phyloP scores from a whole-genome alignment of 2,113 vertebrate genomes.

The Amphiprion ocellaris region DNA sequence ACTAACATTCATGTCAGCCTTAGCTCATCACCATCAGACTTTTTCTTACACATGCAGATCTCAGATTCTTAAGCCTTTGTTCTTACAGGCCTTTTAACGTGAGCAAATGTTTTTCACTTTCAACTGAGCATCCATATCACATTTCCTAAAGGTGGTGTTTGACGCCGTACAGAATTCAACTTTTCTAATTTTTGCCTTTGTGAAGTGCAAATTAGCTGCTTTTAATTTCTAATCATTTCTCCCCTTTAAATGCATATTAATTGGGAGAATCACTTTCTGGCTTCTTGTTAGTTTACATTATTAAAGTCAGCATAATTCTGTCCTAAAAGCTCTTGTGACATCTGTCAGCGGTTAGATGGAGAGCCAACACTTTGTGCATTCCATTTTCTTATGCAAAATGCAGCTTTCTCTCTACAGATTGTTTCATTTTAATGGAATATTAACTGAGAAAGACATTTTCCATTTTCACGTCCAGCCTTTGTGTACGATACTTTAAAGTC shows the following conservation, averaged over 20 bases:
- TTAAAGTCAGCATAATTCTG: not conserved
- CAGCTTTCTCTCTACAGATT: not conserved
- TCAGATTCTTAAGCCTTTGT: not conserved
- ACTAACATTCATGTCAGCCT: slow-evolving; percentile 1
- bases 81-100: not conserved
- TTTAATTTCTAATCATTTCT: not conserved
- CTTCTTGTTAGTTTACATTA: not conserved
- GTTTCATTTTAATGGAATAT: slow-evolving; percentile 11
- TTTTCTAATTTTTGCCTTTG: not conserved
- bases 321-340: not conserved
- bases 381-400: slow-evolving; percentile 4
- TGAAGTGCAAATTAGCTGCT: slow-evolving; percentile 1
- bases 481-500: not conserved
- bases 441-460: slow-evolving; percentile 9
- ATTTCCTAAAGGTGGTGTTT: not conserved
- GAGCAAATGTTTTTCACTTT: not conserved
- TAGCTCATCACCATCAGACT: slow-evolving; percentile 16
- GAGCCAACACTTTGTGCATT: slow-evolving; percentile 56
- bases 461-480: not conserved
- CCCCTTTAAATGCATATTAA: not conserved
- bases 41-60: slow-evolving; percentile 33
- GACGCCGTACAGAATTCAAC: no score
- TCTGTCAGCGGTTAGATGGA: not conserved
- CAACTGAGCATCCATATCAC: not conserved
- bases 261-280: not conserved